Percentiles rank a stretch among this genome's conserved stretches.
Evolutionary conservation across 2,113 vertebrate species (phyloP).

Genomic region (Rhizomys pruinosus): DNA sequence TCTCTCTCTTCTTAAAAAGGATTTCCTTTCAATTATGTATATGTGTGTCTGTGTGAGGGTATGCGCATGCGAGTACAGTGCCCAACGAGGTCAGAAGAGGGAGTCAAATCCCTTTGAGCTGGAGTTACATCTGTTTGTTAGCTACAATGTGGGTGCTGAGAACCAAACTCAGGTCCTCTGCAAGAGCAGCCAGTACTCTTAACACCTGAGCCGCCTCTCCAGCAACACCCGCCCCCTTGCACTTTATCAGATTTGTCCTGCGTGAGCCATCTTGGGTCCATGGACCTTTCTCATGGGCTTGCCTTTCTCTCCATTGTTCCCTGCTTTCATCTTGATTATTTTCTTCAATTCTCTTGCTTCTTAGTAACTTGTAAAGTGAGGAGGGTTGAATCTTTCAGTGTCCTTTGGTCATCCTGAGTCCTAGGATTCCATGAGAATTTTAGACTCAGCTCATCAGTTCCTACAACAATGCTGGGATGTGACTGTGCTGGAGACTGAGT

Average conservation of each 20-base stretch:
- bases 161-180: neutral
- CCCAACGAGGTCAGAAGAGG: neutral
- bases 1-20: no score
- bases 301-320: neutral
- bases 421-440: neutral
- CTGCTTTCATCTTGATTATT: neutral
- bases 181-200: neutral
- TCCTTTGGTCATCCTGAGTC: neutral
- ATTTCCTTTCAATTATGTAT: neutral
- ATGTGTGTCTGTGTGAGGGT: neutral
- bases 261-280: no score
- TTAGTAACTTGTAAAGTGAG: neutral
- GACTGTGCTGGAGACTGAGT: no score
- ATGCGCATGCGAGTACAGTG: neutral
- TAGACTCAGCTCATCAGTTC: neutral
- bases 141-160: neutral
- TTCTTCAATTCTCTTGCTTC: neutral
- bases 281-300: neutral
- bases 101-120: neutral
- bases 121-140: neutral
- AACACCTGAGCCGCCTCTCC: neutral
- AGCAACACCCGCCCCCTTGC: neutral
- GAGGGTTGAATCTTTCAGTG: neutral
- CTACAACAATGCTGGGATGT: neutral
- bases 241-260: no score